Percentiles rank a stretch among this genome's conserved stretches.
phyloP scores from a whole-genome alignment of 1,140 invertebrate genomes.

The Drosophila trapezifrons region DNA sequence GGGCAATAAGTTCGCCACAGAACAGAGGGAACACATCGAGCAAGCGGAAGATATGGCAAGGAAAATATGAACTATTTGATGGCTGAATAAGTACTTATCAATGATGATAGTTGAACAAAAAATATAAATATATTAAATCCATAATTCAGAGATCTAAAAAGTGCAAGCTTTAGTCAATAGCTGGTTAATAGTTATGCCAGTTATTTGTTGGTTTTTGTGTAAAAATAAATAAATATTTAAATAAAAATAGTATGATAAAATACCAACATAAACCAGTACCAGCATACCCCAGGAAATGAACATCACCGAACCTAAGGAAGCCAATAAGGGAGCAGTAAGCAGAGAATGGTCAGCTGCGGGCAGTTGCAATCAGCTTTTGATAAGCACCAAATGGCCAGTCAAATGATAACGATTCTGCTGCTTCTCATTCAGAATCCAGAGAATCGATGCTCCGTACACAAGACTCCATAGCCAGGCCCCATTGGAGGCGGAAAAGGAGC shows the following conservation, averaged over 20 bases:
- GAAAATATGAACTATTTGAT: neutral
- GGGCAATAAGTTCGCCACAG: conserved; percentile 59
- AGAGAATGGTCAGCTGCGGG: conserved; percentile 56
- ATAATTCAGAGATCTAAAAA: too few relatives aligned
- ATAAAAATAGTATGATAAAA: too few relatives aligned
- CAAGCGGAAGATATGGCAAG: neutral
- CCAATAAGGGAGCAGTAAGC: conserved; percentile 12
- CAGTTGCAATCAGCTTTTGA: conserved; percentile 80
- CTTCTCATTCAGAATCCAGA: conserved; percentile 42
- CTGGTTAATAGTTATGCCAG: too few relatives aligned
- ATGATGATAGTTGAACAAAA: too few relatives aligned
- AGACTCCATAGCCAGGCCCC: conserved; percentile 19
- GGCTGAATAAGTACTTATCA: neutral
- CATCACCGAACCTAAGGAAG: conserved; percentile 11
- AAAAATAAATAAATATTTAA: too few relatives aligned
- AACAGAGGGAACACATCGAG: conserved; percentile 9
- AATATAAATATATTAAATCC: neutral
- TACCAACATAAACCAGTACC: neutral
- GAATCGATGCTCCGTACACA: conserved; percentile 16
- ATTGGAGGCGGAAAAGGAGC: conserved; percentile 25
- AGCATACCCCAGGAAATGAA: neutral
- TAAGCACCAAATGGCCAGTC: conserved; percentile 79
- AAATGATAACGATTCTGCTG: conserved; percentile 74
- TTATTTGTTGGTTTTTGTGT: too few relatives aligned
- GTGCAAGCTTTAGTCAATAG: too few relatives aligned